These are phyloP conservation scores for Podocnemis expansa DNA, from an alignment of 2,113 vertebrate species.

Conservation along the genomic window DNA sequence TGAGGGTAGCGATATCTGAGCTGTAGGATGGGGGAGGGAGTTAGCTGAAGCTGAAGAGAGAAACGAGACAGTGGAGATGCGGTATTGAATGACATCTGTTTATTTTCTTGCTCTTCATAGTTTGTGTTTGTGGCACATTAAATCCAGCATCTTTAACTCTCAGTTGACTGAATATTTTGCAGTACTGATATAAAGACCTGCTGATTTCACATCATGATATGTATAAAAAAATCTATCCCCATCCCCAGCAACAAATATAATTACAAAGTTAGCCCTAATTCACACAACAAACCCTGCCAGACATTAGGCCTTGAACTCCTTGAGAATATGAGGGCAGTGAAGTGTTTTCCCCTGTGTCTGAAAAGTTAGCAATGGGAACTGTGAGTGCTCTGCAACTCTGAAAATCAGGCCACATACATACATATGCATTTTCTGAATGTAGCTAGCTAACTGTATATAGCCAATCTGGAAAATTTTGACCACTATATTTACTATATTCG, in stretches of 20 bases:
- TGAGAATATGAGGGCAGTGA: background rate
- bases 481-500: background rate
- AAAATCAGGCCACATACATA: background rate
- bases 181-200: background rate
- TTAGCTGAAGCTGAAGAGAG: background rate
- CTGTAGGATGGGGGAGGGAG: background rate
- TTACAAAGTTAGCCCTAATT: background rate
- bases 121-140: background rate
- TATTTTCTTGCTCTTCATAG: background rate
- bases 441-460: background rate
- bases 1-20: background rate
- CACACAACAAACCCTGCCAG: background rate
- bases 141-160: background rate
- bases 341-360: background rate
- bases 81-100: background rate
- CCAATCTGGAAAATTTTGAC: background rate
- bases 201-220: background rate
- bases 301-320: background rate
- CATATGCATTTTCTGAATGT: background rate
- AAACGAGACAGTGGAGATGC: background rate
- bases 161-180: background rate
- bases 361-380: background rate
- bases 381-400: background rate
- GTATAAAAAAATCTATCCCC: background rate
- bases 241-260: background rate